Base-by-base conservation (phyloP, 2,797 vertebrate species). In the Cheirogaleus major region DNA sequence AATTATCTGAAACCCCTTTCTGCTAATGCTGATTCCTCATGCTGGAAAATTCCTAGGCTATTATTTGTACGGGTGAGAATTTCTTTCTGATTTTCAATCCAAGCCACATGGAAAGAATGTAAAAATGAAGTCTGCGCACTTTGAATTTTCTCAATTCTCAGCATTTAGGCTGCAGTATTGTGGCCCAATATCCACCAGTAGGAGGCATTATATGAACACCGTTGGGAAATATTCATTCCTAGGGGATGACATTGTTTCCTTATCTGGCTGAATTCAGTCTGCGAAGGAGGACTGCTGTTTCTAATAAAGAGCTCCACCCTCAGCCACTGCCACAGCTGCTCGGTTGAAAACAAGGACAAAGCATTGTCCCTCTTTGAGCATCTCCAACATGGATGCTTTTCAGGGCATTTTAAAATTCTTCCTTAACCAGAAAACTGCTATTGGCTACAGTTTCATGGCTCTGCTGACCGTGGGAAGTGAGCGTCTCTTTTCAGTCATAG, bases 391-490 rank as follows among this genome's bases (percentile, higher is more conserved):
- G 99, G 99, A 99, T 89, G 99, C 98, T 84, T 99, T 99, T 97
- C 99, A 99, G 83, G 98, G 98, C 0, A 96, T 99, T 65, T 27
- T 99, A 78, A 99, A 98, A 50, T 99, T 99, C 96, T 98, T 99
- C 86, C 97, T 99, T 83, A 99, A 99, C 92, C 99, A 98, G 98
- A 99, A 99, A 98, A 98, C 99, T 12, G 99, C 99, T 14, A 99
- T 99, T 72, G 99, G 99, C 50, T 99, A 99, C 98, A 99, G 99
- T 38, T 99, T 99, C 82, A 99, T 99, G 99, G 99, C 99, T 23
- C 98, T 99, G 55, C 98, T 99, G 92, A 99, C 99, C 0, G 97
- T 99, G 91, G 99, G 99, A 5, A 99, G 99, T 4, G 99, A 99
- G 94, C 98, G 99, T 1, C 95, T 99, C 86, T 99, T 99, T 97